Conservation (phyloP, 1,140 invertebrate genomes). For the Pteromalus puparum region DNA sequence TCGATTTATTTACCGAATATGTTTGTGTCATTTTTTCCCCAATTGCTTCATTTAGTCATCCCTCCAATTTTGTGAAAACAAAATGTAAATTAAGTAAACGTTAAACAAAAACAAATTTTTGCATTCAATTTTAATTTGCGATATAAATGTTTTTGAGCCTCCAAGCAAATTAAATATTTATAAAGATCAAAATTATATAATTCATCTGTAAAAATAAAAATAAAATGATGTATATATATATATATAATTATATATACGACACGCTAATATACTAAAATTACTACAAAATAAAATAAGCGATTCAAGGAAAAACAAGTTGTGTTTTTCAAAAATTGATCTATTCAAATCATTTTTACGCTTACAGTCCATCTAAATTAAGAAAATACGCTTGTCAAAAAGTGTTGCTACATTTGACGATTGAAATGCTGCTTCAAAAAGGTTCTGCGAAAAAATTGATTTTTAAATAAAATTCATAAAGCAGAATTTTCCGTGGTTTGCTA, state of each 20-base stretch:
- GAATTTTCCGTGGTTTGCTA: conserved; percentile 23
- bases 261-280: neutral
- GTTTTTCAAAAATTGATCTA: conserved; percentile 34
- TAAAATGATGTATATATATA: neutral
- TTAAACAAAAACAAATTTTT: neutral
- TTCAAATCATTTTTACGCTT: conserved; percentile 22
- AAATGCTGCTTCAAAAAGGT: conserved; percentile 28
- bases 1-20: neutral
- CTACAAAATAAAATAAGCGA: neutral
- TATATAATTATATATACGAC: neutral
- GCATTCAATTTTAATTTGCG: neutral
- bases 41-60: neutral
- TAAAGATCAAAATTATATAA: neutral
- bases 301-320: neutral
- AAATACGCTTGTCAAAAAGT: conserved; percentile 23
- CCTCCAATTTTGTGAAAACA: neutral
- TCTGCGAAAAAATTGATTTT: neutral
- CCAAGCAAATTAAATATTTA: neutral
- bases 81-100: neutral
- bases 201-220: neutral
- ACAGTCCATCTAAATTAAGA: conserved; percentile 33
- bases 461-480: conserved; percentile 22
- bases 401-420: conserved; percentile 7
- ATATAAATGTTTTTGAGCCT: neutral
- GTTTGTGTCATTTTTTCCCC: neutral